Conservation (phyloP, 53 echinoderm and acorn worm genomes). For the Paracentrotus lividus region DNA sequence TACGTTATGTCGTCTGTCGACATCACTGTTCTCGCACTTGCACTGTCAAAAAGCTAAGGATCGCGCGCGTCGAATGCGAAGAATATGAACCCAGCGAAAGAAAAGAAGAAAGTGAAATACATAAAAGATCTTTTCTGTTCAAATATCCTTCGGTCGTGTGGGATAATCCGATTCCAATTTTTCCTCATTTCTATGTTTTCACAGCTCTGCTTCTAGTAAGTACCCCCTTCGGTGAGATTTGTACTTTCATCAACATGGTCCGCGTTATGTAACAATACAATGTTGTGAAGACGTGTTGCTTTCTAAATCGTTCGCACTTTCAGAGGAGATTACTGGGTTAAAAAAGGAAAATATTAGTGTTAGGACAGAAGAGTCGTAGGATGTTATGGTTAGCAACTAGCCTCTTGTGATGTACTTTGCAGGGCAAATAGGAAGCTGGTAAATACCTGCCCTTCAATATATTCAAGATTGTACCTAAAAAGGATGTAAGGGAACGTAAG, state of each 20-base stretch:
- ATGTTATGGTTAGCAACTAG: not conserved
- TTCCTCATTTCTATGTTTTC: constrained; percentile 66
- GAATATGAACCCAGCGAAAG: not conserved
- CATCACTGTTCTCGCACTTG: not conserved
- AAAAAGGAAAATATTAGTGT: not conserved
- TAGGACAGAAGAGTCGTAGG: not conserved
- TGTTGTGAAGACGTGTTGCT: not conserved
- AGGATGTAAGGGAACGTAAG: not conserved
- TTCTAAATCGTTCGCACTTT: not conserved
- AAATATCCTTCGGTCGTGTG: constrained; percentile 47
- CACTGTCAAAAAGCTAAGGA: constrained; percentile 25
- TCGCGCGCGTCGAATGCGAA: constrained; percentile 8
- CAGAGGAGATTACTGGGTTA: not conserved
- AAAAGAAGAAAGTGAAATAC: constrained; percentile 34
- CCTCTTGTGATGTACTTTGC: not conserved
- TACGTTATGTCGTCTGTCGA: not conserved
- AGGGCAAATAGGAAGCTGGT: not conserved
- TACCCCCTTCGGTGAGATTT: not conserved
- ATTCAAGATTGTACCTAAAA: no score
- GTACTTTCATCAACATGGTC: not conserved
- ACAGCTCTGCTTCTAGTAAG: not conserved
- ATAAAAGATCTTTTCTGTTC: not conserved
- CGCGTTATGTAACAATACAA: constrained; percentile 55
- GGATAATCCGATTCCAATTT: constrained; percentile 57
- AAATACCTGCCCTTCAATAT: no score